A percentile compares a stretch with the other conserved stretches of the same genome.
These are phyloP conservation scores for Drosophila asahinai DNA, from an alignment of 1,140 invertebrate species.

Conservation along the genomic window DNA sequence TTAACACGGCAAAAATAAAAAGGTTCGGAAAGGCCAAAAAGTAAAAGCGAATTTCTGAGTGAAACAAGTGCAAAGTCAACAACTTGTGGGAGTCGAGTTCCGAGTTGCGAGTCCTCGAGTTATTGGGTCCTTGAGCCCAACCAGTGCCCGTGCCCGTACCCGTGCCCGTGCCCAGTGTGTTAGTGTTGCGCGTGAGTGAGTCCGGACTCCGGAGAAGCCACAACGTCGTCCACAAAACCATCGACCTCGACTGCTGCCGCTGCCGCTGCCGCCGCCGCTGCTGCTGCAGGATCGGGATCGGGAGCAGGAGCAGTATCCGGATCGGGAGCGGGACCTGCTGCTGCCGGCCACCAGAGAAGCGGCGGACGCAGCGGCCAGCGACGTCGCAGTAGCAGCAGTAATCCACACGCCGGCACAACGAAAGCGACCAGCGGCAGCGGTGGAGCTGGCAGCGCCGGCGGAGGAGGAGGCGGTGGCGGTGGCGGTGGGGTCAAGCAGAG, in stretches of 20 bases:
- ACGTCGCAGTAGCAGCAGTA: slow-evolving; percentile 84
- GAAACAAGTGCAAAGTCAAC: slow-evolving; percentile 37
- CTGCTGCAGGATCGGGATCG: slow-evolving; percentile 43
- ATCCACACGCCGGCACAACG: slow-evolving; percentile 81
- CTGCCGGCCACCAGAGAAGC: slow-evolving; percentile 54
- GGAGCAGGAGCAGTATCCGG: slow-evolving; percentile 31
- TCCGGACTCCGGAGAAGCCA: slow-evolving; percentile 52
- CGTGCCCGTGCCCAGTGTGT: slow-evolving; percentile 24
- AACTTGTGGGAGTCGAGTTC: slow-evolving; percentile 28
- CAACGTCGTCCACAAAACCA: slow-evolving; percentile 80
- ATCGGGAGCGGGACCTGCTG: slow-evolving; percentile 34
- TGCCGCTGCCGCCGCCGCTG: slow-evolving; percentile 64
- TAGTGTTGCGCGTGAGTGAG: slow-evolving; percentile 37
- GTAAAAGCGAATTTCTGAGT: slow-evolving; percentile 37
- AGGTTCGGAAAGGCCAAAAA: slow-evolving; percentile 33
- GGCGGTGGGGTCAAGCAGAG: slow-evolving; percentile 74
- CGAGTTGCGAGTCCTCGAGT: slow-evolving; percentile 14
- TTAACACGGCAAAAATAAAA: slow-evolving; percentile 26
- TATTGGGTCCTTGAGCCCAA: slow-evolving; percentile 13
- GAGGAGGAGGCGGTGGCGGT: slow-evolving; percentile 66
- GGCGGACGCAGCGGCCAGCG: slow-evolving; percentile 74
- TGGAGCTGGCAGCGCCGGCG: slow-evolving; percentile 82
- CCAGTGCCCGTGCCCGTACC: slow-evolving; percentile 6
- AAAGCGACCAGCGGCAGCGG: slow-evolving; percentile 80
- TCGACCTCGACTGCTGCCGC: slow-evolving; percentile 71